Percentiles rank a stretch among this genome's conserved stretches.
phyloP scores from a whole-genome alignment of 2,888 invertebrate species.

The Smittia sp. region DNA sequence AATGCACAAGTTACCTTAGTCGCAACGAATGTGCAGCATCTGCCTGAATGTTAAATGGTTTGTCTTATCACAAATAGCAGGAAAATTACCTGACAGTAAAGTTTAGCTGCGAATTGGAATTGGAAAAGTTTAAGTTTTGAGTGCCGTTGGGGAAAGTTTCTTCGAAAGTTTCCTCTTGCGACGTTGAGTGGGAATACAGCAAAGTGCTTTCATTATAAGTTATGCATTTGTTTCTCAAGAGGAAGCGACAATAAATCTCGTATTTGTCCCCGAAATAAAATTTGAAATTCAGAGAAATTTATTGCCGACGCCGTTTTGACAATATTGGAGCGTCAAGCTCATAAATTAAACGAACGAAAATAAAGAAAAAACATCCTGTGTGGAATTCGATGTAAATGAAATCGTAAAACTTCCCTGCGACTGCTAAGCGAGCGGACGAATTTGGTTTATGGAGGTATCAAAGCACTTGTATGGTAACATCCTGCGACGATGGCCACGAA shows the following conservation, averaged over 20 bases:
- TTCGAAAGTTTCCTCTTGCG: not conserved
- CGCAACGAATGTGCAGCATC: not conserved
- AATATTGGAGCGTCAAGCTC: not conserved
- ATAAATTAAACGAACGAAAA: not conserved
- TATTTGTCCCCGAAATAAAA: conserved; percentile 1
- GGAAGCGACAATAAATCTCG: not conserved
- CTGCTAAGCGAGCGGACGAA: too few relatives aligned
- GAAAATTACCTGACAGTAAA: conserved; percentile 19
- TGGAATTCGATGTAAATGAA: too few relatives aligned
- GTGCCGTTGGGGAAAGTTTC: not conserved
- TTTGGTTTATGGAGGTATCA: too few relatives aligned
- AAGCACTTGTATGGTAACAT: too few relatives aligned
- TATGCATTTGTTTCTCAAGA: not conserved
- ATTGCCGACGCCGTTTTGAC: not conserved
- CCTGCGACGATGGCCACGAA: too few relatives aligned
- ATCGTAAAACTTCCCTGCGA: too few relatives aligned
- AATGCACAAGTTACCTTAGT: not conserved
- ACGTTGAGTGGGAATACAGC: not conserved
- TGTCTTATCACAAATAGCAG: conserved; percentile 14
- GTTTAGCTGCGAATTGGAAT: not conserved
- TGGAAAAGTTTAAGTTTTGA: conserved; percentile 8
- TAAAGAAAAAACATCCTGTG: too few relatives aligned
- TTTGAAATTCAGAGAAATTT: not conserved
- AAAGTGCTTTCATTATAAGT: not conserved
- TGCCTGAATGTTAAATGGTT: not conserved